Conservation (phyloP, 1,140 invertebrate genomes). For the Calycopis cecrops region DNA sequence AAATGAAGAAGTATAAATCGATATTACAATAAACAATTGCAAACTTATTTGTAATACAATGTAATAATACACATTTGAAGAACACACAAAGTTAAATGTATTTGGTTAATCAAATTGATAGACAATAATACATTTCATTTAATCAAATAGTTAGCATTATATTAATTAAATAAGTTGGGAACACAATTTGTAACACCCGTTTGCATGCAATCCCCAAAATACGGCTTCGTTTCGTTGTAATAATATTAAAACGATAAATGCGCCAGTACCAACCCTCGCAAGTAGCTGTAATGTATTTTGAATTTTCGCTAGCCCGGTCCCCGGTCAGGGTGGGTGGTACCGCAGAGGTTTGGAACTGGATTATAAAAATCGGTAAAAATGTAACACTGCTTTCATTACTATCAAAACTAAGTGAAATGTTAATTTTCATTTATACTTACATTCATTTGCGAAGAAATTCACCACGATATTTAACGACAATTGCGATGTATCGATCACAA, state of each 20-base stretch:
- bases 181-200: conserved; percentile 18
- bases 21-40: too few relatives aligned
- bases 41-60: too few relatives aligned
- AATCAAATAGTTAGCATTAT: too few relatives aligned
- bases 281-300: too few relatives aligned
- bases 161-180: background rate
- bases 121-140: too few relatives aligned
- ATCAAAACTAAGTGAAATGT: conserved; percentile 15
- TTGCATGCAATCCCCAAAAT: conserved; percentile 34
- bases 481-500: conserved; percentile 58
- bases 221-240: conserved; percentile 31
- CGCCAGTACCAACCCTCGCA: conserved; percentile 47
- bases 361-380: conserved; percentile 2
- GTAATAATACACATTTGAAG: too few relatives aligned
- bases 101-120: too few relatives aligned
- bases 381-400: background rate
- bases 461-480: conserved; percentile 23
- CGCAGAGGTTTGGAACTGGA: conserved; percentile 34
- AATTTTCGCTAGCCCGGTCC: conserved; percentile 40
- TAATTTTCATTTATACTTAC: conserved; percentile 63
- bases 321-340: conserved; percentile 41
- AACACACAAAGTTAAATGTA: too few relatives aligned
- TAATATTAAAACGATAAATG: conserved; percentile 47
- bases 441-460: conserved; percentile 42
- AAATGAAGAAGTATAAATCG: too few relatives aligned